Evolutionary conservation across 2,888 invertebrate species (phyloP).

Genomic region (Hemicrepidius hirtus): DNA sequence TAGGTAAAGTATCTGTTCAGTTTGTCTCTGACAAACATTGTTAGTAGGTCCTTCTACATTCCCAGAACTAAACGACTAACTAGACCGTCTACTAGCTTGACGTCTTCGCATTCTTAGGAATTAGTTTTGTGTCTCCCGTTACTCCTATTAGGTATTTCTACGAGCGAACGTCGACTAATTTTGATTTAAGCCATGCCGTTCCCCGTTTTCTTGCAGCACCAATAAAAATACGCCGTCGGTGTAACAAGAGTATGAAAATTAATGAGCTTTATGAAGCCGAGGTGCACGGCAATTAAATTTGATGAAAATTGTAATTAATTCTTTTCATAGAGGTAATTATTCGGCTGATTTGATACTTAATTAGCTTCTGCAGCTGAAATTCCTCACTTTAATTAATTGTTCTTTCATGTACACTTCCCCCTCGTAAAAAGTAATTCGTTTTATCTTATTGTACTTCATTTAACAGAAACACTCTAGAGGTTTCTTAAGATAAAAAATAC

Average conservation of each 20-base stretch:
- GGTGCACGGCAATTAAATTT: slow-evolving; percentile 46
- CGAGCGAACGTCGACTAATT: slow-evolving; percentile 14
- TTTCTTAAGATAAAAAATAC: background rate
- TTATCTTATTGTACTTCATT: slow-evolving; percentile 25
- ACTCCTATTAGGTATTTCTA: slow-evolving; percentile 3
- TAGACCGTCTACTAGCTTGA: slow-evolving; percentile 26
- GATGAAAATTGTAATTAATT: slow-evolving; percentile 50
- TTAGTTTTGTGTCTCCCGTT: slow-evolving; percentile 23
- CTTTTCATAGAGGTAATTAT: slow-evolving; percentile 46
- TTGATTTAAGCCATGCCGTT: slow-evolving; percentile 6
- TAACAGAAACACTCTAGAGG: background rate
- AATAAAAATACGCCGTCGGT: slow-evolving; percentile 12
- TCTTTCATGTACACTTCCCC: slow-evolving; percentile 39
- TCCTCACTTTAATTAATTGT: slow-evolving; percentile 43
- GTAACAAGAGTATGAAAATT: slow-evolving; percentile 43
- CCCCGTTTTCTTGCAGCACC: slow-evolving; percentile 1
- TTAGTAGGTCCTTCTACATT: slow-evolving; percentile 51
- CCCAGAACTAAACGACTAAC: slow-evolving; percentile 48
- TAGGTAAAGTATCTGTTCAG: slow-evolving; percentile 63
- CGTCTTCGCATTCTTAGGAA: slow-evolving; percentile 36
- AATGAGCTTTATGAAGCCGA: slow-evolving; percentile 41
- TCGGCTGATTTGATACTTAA: slow-evolving; percentile 47
- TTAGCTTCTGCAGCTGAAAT: slow-evolving; percentile 42
- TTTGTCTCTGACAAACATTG: slow-evolving; percentile 61
- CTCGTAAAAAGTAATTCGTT: slow-evolving; percentile 29